Evolutionary conservation across 2,113 vertebrate species (phyloP).

Genomic region (Azemiops feae): DNA sequence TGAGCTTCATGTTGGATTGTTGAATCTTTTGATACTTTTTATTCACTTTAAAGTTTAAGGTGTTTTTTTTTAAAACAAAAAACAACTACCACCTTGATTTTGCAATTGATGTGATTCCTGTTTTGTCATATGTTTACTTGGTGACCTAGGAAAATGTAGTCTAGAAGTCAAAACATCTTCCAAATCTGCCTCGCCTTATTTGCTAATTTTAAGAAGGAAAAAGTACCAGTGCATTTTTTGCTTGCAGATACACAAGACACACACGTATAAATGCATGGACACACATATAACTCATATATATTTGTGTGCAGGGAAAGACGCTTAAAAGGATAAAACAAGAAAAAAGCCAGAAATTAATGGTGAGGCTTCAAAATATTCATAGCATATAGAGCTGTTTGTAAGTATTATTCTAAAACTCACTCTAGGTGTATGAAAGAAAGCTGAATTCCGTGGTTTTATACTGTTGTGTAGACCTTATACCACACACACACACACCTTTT

Average conservation of each 20-base stretch:
- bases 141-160: conserved; percentile 50
- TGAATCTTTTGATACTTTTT: conserved; percentile 71
- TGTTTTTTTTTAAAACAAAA: conserved; percentile 40
- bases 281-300: background rate
- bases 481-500: background rate
- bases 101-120: conserved; percentile 63
- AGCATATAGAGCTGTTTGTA: background rate
- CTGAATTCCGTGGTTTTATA: conserved; percentile 16
- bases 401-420: background rate
- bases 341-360: background rate
- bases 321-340: background rate
- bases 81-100: conserved; percentile 45
- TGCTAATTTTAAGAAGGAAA: conserved; percentile 63
- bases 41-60: conserved; percentile 62
- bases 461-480: too few relatives aligned
- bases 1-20: conserved; percentile 64
- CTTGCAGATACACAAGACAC: background rate
- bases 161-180: conserved; percentile 51
- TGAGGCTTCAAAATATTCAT: background rate
- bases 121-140: conserved; percentile 59
- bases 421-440: conserved; percentile 25
- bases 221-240: background rate
- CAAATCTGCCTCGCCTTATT: conserved; percentile 73
- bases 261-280: background rate
- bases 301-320: background rate